Evolutionary conservation across 2,797 vertebrate species (phyloP), one percentile per base, ranked within the genome.

Genomic region (Ispidina lecontei): DNA sequence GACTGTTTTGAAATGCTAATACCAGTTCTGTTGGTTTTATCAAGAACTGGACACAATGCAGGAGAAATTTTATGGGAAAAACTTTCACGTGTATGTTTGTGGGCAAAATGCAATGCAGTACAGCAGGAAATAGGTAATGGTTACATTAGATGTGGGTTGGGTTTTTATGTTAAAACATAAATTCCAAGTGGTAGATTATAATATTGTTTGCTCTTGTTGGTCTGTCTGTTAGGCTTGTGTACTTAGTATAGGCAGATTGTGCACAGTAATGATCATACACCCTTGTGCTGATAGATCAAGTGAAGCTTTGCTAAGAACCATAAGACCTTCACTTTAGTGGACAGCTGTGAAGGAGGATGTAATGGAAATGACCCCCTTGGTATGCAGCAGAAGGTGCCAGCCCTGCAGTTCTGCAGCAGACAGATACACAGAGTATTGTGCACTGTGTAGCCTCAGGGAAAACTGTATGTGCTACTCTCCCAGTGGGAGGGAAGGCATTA

Each of bases 401-500:
- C 68, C 78, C 56, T 55, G 52, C 73, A 90, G 63, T 83, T 77
- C 39, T 71, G 65, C 44, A 88, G 78, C 74, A 88, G 63, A 69
- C 65, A 90, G 75, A 94, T 85, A 94, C 68, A 76, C 23, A 44
- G 44, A 28, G 29, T 29, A 58, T 64, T 75, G 76, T 82, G 80
- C 83, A 70, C 78, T n/a, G 10, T 29, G 10, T 80, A 69, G 79
- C 91, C 95, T 92, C 21, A 0, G 74, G 91, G 87, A 79, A 89
- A 93, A 58, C 26, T 84, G 5, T 76, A 12, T 78, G 51, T 74
- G 58, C 67, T 89, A 35, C 69, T 72, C 37, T 91, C 68, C 77
- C 88, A 17, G 35, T 92, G 79, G 94, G 91, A 93, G 79, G 59
- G 83, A 93, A 94, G 58, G 23, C 59, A 88, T 94, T 96, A 94